Conservation (phyloP, 2,113 vertebrate species). For the Hystrix brachyura region DNA sequence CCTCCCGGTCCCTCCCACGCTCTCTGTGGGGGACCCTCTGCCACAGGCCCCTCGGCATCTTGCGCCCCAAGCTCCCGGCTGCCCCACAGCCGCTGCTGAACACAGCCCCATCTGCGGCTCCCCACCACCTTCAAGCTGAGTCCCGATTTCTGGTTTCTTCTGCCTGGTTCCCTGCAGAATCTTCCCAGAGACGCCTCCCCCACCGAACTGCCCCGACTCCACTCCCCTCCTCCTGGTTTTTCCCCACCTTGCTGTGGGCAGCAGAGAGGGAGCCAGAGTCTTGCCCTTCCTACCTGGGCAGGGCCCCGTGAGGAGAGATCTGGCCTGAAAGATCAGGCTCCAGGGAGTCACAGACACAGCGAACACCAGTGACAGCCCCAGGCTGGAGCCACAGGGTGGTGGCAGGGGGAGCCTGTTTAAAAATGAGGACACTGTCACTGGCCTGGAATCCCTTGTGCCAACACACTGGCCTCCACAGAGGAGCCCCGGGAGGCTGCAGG, state of each 20-base stretch:
- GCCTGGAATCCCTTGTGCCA: background rate
- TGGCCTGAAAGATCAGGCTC: background rate
- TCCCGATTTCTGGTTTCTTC: slow-evolving; percentile 13
- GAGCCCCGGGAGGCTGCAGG: background rate
- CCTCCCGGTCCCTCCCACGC: background rate
- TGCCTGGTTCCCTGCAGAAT: background rate
- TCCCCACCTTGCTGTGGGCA: background rate
- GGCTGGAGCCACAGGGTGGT: background rate
- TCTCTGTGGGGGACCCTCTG: too few species aligned
- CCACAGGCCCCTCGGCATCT: background rate
- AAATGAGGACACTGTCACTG: background rate
- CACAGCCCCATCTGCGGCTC: background rate
- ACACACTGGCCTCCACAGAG: background rate
- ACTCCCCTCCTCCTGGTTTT: background rate
- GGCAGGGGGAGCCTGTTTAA: background rate
- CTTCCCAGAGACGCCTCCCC: background rate
- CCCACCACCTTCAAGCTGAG: background rate
- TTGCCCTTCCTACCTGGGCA: background rate
- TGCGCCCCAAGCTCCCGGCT: too few species aligned
- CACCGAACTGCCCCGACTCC: background rate
- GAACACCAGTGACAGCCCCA: background rate
- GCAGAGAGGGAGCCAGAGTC: background rate
- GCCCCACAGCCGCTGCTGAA: background rate
- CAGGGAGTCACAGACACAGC: background rate
- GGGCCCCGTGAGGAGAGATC: background rate